phyloP scores from a whole-genome alignment of 2,113 vertebrate species.

The Laticauda colubrina region DNA sequence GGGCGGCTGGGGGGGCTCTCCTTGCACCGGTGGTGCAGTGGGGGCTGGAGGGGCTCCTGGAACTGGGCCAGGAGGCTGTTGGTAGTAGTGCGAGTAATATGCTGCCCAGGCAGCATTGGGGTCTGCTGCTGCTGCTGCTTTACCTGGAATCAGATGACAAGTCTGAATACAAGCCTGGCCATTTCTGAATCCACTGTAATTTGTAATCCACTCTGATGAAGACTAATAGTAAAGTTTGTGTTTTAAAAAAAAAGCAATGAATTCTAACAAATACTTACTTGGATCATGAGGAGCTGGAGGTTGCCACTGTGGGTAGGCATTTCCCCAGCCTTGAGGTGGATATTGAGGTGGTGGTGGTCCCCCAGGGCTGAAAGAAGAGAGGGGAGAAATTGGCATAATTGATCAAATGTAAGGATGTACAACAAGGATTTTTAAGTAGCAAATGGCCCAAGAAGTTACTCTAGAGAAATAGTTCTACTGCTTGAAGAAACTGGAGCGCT shows the following conservation, averaged over 20 bases:
- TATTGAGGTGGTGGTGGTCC: constrained; percentile 82
- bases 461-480: neutral
- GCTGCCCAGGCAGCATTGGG: constrained; percentile 91
- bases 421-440: neutral
- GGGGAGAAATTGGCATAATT: neutral
- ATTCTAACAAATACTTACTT: constrained; percentile 69
- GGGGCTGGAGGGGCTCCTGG: constrained; percentile 75
- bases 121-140: constrained; percentile 77
- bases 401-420: neutral
- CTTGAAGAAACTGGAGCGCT: neutral
- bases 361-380: constrained; percentile 68
- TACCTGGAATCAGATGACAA: constrained; percentile 62
- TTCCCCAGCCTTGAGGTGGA: constrained; percentile 86
- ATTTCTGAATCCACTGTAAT: neutral
- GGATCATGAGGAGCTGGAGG: constrained; percentile 85
- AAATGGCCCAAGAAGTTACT: neutral
- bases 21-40: constrained; percentile 72
- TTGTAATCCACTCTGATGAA: neutral
- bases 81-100: constrained; percentile 91
- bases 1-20: constrained; percentile 75
- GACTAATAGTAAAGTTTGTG: neutral
- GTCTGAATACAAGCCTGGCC: neutral
- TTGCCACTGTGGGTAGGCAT: constrained; percentile 87
- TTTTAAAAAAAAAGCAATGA: neutral
- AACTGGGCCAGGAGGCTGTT: constrained; percentile 82